phyloP scores from a whole-genome alignment of 2,888 invertebrate genomes.

The Eumerus sabulonum region DNA sequence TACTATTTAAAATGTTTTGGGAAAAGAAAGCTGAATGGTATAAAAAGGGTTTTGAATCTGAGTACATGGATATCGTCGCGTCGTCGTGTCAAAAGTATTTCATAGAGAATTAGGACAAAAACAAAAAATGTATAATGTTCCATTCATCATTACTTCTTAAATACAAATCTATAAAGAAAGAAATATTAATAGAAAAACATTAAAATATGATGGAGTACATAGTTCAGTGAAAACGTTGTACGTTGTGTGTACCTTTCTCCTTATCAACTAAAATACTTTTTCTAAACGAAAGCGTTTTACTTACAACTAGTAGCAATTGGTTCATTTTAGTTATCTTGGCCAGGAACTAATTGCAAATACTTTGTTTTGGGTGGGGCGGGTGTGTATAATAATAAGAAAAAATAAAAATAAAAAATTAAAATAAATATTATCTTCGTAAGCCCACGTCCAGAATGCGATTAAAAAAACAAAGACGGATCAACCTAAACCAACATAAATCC shows the following conservation, averaged over 20 bases:
- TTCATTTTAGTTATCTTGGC: not conserved
- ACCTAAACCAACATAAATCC: conserved; percentile 6
- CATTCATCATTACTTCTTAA: conserved; percentile 20
- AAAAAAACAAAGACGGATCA: conserved; percentile 16
- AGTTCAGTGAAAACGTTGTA: conserved; percentile 25
- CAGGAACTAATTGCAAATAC: conserved; percentile 31
- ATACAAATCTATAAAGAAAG: conserved; percentile 8
- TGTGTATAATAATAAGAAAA: conserved; percentile 23
- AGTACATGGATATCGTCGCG: too few species aligned
- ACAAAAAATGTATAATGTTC: too few species aligned
- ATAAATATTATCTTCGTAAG: conserved; percentile 18
- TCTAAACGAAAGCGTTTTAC: conserved; percentile 35
- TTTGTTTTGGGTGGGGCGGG: conserved; percentile 45
- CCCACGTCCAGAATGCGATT: conserved; percentile 35
- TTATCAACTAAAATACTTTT: conserved; percentile 62
- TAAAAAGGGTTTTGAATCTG: too few species aligned
- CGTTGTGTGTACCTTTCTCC: conserved; percentile 49
- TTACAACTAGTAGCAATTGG: conserved; percentile 10
- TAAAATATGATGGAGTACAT: not conserved
- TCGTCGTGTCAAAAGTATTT: too few species aligned
- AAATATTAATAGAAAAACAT: conserved; percentile 1
- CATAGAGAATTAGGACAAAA: too few species aligned
- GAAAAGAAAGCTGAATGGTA: too few species aligned
- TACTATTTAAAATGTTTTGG: too few species aligned
- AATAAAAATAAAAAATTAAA: conserved; percentile 12